Base-by-base conservation (phyloP, 2,113 vertebrate species). In the Phoenicopterus ruber region DNA sequence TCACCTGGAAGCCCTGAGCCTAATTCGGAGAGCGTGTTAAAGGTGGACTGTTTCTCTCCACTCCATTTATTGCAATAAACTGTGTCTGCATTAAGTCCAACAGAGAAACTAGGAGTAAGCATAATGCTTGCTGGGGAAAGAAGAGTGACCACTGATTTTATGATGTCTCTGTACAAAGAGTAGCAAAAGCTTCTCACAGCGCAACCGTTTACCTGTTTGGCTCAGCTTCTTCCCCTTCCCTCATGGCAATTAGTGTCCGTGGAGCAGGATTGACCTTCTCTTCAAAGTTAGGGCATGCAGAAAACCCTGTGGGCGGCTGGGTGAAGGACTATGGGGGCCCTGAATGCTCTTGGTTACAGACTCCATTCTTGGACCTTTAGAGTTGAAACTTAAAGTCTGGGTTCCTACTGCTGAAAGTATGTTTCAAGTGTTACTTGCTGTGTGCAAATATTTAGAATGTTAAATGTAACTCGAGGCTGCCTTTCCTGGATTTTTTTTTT, bases 1-100 rank as follows among this genome's bases (percentile, higher is more conserved):
- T 86, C 22, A 67, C 8, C 7, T 58, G 34, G 54, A 96, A 85
- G 19, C 49, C 58, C 50, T 31, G n/a, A 61, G 20, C 36, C 16
- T 73, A 55, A 40, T 2, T 66, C 2, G 1, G 57, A 28, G 17
- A 28, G 22, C 0, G 0, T 25, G 34, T 55, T 74, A 83, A n/a
- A 52, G 17, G 1, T 58, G 19, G 14, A 10, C 17, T 58, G 24
- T 57, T 80, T 90, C 44, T 58, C 26, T 92, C 42, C 22, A 13
- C 34, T 79, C 31, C 13, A 1, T 72, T 88, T 38, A 16, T 9
- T 88, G 40, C 2, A 17, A 16, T 71, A 91, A 81, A 31, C 6
- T 9, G 16, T 31, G 6, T 50, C 32, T 49, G 50, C n/a, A 32
- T 86, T 7, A 66, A 88, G 26, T 36, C 47, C 24, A 4, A 11